Conservation (phyloP, 1,140 invertebrate species). For the Drosophila suzukii region DNA sequence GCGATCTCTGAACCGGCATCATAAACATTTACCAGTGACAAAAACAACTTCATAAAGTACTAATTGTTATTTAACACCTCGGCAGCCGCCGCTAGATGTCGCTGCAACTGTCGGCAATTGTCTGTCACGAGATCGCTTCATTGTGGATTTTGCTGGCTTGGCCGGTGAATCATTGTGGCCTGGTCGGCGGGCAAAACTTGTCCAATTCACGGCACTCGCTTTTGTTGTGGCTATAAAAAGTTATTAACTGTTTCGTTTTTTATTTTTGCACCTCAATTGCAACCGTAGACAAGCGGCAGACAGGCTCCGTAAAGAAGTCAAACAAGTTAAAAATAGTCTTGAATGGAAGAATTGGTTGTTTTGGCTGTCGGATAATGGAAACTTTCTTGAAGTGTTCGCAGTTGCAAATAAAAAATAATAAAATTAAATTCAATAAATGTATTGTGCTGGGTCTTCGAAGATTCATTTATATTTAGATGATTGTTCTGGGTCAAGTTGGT, state of each 20-base stretch:
- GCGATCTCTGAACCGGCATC: slow-evolving; percentile 6
- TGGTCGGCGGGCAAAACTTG: slow-evolving; percentile 38
- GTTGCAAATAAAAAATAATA: slow-evolving; percentile 21
- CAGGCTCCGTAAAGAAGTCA: slow-evolving; percentile 46
- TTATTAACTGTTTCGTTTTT: slow-evolving; percentile 63
- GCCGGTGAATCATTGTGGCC: slow-evolving; percentile 46
- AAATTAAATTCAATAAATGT: neutral
- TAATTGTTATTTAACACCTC: slow-evolving; percentile 77
- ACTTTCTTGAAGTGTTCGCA: slow-evolving; percentile 27
- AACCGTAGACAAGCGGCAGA: slow-evolving; percentile 63
- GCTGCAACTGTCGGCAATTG: slow-evolving; percentile 58
- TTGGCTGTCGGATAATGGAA: slow-evolving; percentile 14
- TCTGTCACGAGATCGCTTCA: slow-evolving; percentile 60
- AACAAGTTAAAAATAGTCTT: slow-evolving; percentile 43
- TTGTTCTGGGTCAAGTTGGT: neutral
- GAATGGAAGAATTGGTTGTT: slow-evolving; percentile 28
- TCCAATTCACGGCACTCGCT: slow-evolving; percentile 36
- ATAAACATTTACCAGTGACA: slow-evolving; percentile 37
- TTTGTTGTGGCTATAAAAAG: slow-evolving; percentile 69
- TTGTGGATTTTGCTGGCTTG: slow-evolving; percentile 11
- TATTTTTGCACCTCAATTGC: slow-evolving; percentile 63
- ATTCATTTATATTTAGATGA: slow-evolving; percentile 24
- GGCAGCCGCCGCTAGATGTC: slow-evolving; percentile 62
- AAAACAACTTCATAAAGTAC: slow-evolving; percentile 67
- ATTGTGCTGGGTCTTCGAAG: slow-evolving; percentile 18